phyloP scores from a whole-genome alignment of 2,113 vertebrate species.

The Amphiprion percula region DNA sequence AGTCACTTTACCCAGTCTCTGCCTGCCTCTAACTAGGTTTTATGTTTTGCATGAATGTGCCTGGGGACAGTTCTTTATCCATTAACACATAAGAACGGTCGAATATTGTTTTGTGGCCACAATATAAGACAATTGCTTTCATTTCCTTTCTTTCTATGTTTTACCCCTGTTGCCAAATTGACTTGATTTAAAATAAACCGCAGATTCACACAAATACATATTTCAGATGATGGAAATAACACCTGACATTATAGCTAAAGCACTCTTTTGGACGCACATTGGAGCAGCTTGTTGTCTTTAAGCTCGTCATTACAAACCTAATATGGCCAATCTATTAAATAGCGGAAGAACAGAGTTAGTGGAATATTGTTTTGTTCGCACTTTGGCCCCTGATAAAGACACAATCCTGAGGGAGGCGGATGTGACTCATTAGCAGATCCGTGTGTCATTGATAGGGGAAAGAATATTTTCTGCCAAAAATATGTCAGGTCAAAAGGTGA shows the following conservation, averaged over 20 bases:
- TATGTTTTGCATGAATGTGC: constrained; percentile 67
- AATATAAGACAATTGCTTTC: constrained; percentile 72
- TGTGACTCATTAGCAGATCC: constrained; percentile 59
- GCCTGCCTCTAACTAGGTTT: constrained; percentile 28
- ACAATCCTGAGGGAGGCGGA: constrained; percentile 52
- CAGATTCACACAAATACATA: constrained; percentile 59
- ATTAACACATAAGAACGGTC: constrained; percentile 62
- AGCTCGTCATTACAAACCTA: constrained; percentile 65
- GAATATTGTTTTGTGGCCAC: constrained; percentile 67
- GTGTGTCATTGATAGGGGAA: constrained; percentile 9
- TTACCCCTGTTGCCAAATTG: constrained; percentile 65
- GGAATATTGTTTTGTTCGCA: constrained; percentile 75
- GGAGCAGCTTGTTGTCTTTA: constrained; percentile 46
- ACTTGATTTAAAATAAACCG: constrained; percentile 61
- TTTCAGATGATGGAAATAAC: constrained; percentile 60
- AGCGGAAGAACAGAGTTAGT: constrained; percentile 75
- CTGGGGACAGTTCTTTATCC: constrained; percentile 43
- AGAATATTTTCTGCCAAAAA: constrained; percentile 42
- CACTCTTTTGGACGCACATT: constrained; percentile 13
- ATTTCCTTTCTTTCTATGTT: constrained; percentile 65
- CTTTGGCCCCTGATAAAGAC: constrained; percentile 57
- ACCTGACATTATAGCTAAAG: constrained; percentile 38
- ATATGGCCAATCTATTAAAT: constrained; percentile 64
- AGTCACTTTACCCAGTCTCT: constrained; percentile 23
- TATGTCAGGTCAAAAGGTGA: constrained; percentile 61